These are phyloP conservation scores for Pelagia noctiluca DNA, from an alignment of 30 jellyfish, hydroid and myxozoan species.

Conservation along the genomic window DNA sequence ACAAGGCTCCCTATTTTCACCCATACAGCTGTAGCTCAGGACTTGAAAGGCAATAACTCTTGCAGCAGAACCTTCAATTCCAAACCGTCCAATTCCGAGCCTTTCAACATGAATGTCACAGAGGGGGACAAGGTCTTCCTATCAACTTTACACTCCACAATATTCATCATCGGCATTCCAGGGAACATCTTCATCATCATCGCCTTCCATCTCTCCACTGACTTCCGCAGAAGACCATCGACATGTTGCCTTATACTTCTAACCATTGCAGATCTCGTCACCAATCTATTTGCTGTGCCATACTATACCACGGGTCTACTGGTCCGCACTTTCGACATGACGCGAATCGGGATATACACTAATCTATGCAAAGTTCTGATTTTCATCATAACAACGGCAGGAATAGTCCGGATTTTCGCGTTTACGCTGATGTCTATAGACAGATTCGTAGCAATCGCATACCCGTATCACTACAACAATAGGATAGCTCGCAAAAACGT, in stretches of 20 bases:
- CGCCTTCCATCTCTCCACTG: slow-evolving; percentile 56
- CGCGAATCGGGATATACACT: slow-evolving; percentile 18
- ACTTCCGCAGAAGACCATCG: slow-evolving; percentile 63
- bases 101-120: slow-evolving; percentile 38
- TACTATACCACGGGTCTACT: slow-evolving; percentile 57
- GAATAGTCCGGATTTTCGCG: slow-evolving; percentile 57
- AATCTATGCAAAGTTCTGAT: slow-evolving; percentile 44
- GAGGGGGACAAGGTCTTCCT: slow-evolving; percentile 33
- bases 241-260: slow-evolving; percentile 56
- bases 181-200: slow-evolving; percentile 62
- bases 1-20: too few species aligned
- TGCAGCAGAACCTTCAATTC: too few species aligned
- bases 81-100: too few species aligned
- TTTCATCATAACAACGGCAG: slow-evolving; percentile 44
- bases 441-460: slow-evolving; percentile 61
- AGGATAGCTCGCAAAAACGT: slow-evolving; percentile 39
- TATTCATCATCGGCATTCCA: slow-evolving; percentile 60
- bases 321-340: slow-evolving; percentile 23
- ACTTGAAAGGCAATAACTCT: too few species aligned
- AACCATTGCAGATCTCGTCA: slow-evolving; percentile 76
- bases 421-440: slow-evolving; percentile 63
- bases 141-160: slow-evolving; percentile 26
- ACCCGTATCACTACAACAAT: slow-evolving; percentile 45
- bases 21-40: too few species aligned
- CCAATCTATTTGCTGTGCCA: slow-evolving; percentile 65